Conservation (phyloP, 1,140 invertebrate genomes). For the Megalopta genalis region DNA sequence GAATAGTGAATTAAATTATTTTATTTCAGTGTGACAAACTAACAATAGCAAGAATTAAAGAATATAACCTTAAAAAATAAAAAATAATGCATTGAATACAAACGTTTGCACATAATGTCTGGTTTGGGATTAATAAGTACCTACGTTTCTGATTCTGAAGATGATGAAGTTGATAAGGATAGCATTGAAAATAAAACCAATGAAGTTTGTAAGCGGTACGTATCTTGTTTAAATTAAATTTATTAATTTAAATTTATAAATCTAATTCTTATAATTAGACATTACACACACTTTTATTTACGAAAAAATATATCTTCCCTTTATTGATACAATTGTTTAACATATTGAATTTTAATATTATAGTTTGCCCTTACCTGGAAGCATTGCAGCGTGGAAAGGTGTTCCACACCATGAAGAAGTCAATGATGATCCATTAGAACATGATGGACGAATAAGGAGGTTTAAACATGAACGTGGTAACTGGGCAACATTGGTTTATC, state of each 20-base stretch:
- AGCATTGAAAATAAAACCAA: constrained; percentile 11
- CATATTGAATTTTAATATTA: constrained; percentile 28
- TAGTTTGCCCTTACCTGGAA: constrained; percentile 72
- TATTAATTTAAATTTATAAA: neutral
- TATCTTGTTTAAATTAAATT: neutral
- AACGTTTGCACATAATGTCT: constrained; percentile 55
- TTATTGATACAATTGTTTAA: neutral
- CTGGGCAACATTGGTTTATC: constrained; percentile 88
- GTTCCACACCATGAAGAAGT: constrained; percentile 66
- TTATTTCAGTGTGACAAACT: neutral
- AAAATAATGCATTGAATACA: neutral
- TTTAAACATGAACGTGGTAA: constrained; percentile 90
- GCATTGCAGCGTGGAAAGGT: constrained; percentile 70
- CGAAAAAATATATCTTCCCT: too few species aligned
- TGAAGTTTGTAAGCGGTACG: constrained; percentile 27
- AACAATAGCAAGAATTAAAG: neutral
- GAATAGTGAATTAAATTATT: too few species aligned
- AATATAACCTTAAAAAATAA: constrained; percentile 17
- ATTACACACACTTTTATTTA: neutral
- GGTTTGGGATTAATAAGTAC: constrained; percentile 68
- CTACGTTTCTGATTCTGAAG: constrained; percentile 68
- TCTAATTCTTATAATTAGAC: constrained; percentile 14
- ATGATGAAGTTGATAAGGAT: constrained; percentile 53
- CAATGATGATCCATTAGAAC: constrained; percentile 82
- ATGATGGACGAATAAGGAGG: constrained; percentile 84